These are phyloP conservation scores for Myocastor coypus DNA, from an alignment of 2,113 vertebrate genomes.

Conservation along the genomic window DNA sequence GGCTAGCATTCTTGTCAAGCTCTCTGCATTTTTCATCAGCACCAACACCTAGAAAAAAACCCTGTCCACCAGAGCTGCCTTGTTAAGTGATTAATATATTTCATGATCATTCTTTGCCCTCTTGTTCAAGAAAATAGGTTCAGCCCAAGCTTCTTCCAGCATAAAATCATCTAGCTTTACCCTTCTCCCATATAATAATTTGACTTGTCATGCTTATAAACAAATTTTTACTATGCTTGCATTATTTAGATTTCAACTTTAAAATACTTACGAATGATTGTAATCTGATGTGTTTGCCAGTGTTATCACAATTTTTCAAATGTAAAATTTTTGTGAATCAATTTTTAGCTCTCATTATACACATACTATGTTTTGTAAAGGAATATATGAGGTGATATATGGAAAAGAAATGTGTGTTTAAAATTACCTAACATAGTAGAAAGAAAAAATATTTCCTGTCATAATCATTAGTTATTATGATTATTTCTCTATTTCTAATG, in stretches of 20 bases:
- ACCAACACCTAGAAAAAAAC: neutral
- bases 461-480: neutral
- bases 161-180: neutral
- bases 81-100: neutral
- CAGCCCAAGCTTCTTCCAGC: neutral
- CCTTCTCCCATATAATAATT: neutral
- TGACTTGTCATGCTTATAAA: neutral
- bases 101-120: neutral
- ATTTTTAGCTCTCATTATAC: neutral
- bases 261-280: conserved; percentile 7
- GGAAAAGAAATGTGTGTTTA: neutral
- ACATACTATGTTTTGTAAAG: neutral
- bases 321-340: neutral
- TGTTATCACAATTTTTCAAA: neutral
- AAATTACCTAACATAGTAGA: neutral
- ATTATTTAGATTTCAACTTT: neutral
- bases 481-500: neutral
- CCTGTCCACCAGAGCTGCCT: neutral
- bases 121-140: neutral
- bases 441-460: neutral
- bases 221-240: neutral
- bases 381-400: neutral
- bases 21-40: neutral
- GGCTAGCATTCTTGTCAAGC: neutral
- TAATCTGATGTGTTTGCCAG: neutral